phyloP scores from a whole-genome alignment of 2,113 vertebrate genomes.

The Notiomystis cincta region DNA sequence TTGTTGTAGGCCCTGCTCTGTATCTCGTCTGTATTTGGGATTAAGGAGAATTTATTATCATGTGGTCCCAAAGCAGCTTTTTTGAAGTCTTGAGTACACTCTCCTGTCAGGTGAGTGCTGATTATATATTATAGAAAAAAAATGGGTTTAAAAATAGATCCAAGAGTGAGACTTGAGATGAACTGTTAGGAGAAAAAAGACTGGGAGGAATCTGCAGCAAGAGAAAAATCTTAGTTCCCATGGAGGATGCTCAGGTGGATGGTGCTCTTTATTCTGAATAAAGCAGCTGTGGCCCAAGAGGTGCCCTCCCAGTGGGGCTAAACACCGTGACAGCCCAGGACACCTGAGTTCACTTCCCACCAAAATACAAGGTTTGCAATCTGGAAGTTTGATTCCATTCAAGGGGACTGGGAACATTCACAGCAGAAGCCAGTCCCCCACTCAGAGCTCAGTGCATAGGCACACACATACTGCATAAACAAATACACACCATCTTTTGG shows the following conservation, averaged over 20 bases:
- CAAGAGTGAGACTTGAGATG: not conserved
- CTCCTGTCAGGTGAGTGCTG: constrained; percentile 32
- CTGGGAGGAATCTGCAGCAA: not conserved
- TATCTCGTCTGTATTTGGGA: not conserved
- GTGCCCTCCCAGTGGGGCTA: not conserved
- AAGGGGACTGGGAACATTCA: not conserved
- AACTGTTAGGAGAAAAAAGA: not conserved
- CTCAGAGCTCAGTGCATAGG: not conserved
- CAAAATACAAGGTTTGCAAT: not conserved
- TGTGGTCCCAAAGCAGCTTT: constrained; percentile 39
- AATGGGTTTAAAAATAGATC: constrained; percentile 20
- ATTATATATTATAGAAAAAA: not conserved
- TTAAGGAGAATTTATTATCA: constrained; percentile 42
- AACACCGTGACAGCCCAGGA: not conserved
- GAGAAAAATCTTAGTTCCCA: not conserved
- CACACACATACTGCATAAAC: not conserved
- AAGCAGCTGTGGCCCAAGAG: not conserved
- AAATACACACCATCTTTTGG: not conserved
- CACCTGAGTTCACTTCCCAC: not conserved
- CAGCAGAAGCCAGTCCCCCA: not conserved
- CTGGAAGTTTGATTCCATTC: not conserved
- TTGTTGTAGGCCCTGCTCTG: not conserved
- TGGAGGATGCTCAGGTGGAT: not conserved
- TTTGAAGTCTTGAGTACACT: not conserved
- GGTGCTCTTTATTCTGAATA: not conserved